Evolutionary conservation across 2,797 vertebrate species (phyloP).

Genomic region (Balearica regulorum): DNA sequence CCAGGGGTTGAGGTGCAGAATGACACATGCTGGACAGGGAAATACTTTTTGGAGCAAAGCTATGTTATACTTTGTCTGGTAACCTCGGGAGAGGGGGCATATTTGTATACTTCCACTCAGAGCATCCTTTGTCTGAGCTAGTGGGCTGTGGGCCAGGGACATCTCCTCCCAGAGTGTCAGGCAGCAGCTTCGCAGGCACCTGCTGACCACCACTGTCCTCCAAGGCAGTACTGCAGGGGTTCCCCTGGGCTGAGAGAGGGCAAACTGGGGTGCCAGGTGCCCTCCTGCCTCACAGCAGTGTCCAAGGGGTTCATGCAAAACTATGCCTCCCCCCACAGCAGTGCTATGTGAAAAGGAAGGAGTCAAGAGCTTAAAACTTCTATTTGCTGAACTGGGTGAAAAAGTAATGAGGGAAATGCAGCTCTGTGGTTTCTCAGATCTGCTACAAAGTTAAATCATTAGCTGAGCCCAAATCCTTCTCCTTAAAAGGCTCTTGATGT

Average conservation of each 20-base stretch:
- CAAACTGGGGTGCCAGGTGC: neutral
- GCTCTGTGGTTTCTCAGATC: neutral
- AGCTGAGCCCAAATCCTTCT: neutral
- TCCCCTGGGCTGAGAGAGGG: neutral
- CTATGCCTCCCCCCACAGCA: neutral
- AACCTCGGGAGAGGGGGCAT: fast-evolving
- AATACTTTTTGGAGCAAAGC: neutral
- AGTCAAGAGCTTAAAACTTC: neutral
- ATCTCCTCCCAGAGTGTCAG: neutral
- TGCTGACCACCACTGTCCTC: neutral
- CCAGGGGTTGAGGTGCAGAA: neutral
- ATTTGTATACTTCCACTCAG: neutral
- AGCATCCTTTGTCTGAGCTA: neutral
- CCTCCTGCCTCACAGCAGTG: neutral
- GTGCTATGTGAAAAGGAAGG: neutral
- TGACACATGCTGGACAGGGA: fast-evolving
- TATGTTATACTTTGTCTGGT: neutral
- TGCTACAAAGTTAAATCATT: neutral
- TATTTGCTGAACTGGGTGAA: neutral
- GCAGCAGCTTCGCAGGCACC: neutral
- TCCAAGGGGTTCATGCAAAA: neutral
- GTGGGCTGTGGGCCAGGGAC: neutral
- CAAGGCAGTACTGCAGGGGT: neutral
- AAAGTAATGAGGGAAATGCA: neutral
- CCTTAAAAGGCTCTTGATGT: conserved; percentile 21